phyloP scores from a whole-genome alignment of 1,140 invertebrate genomes.

The Choristoneura fumiferana region DNA sequence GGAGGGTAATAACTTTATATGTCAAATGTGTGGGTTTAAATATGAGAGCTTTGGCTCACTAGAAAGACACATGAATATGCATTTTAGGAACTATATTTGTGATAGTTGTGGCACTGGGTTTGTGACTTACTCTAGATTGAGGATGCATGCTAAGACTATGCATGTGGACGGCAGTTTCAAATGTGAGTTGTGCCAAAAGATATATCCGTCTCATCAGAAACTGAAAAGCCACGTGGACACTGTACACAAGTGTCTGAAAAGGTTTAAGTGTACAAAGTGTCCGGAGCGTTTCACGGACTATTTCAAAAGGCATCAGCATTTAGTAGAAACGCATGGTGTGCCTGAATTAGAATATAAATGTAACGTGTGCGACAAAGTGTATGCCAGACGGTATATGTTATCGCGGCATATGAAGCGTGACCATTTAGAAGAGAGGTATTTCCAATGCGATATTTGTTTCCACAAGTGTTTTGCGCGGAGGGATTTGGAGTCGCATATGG shows the following conservation, averaged over 20 bases:
- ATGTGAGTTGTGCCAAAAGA: constrained; percentile 43
- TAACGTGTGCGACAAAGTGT: constrained; percentile 44
- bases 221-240: constrained; percentile 45
- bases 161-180: constrained; percentile 31
- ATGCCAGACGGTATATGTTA: constrained; percentile 33
- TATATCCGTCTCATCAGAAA: constrained; percentile 37
- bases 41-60: constrained; percentile 47
- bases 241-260: constrained; percentile 38
- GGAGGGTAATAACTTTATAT: constrained; percentile 33
- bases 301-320: constrained; percentile 45
- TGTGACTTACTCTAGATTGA: constrained; percentile 42
- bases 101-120: constrained; percentile 49
- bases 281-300: constrained; percentile 46
- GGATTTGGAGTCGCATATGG: constrained; percentile 79
- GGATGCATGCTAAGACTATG: constrained; percentile 36
- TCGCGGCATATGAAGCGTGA: constrained; percentile 38
- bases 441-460: constrained; percentile 46
- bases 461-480: constrained; percentile 43
- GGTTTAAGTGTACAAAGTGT: constrained; percentile 48
- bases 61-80: constrained; percentile 54
- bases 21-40: constrained; percentile 39
- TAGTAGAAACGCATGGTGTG: constrained; percentile 48
- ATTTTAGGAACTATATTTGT: constrained; percentile 55
- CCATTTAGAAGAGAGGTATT: constrained; percentile 47
- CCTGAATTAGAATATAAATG: constrained; percentile 41